phyloP scores from a whole-genome alignment of 2,888 invertebrate species.

The Trichogramma dendrolimi region DNA sequence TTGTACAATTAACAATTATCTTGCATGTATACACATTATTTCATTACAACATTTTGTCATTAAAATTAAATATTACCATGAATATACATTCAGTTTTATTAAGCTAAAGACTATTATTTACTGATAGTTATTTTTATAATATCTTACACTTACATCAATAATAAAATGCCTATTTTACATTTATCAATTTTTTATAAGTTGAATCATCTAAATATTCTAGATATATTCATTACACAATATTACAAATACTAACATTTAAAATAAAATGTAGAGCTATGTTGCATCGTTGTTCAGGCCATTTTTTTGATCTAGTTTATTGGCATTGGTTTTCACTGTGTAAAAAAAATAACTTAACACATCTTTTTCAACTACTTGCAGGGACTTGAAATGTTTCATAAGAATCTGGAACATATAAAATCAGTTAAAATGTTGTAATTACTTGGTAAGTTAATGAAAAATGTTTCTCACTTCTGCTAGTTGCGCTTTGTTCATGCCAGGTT shows the following conservation, averaged over 20 bases:
- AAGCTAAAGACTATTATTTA: slow-evolving; percentile 13
- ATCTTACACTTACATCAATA: slow-evolving; percentile 32
- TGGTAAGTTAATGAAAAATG: not conserved
- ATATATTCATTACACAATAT: slow-evolving; percentile 36
- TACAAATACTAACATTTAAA: slow-evolving; percentile 29
- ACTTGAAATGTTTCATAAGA: slow-evolving; percentile 91
- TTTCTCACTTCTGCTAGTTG: slow-evolving; percentile 87
- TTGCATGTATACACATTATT: slow-evolving; percentile 22
- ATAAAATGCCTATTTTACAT: slow-evolving; percentile 39
- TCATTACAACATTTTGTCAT: slow-evolving; percentile 23
- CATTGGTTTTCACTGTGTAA: slow-evolving; percentile 91
- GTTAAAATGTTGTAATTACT: slow-evolving; percentile 9
- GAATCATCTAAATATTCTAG: slow-evolving; percentile 27
- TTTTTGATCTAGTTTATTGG: slow-evolving; percentile 80
- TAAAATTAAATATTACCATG: slow-evolving; percentile 8
- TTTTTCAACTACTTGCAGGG: slow-evolving; percentile 90
- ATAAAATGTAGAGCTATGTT: slow-evolving; percentile 48
- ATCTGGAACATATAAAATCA: slow-evolving; percentile 61
- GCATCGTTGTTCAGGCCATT: slow-evolving; percentile 69
- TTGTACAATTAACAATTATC: slow-evolving; percentile 20
- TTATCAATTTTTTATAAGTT: slow-evolving; percentile 43
- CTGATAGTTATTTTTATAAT: slow-evolving; percentile 11
- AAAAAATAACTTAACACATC: slow-evolving; percentile 93
- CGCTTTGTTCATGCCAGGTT: slow-evolving; percentile 90
- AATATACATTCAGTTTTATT: too few species aligned